Conservation (phyloP, 2,113 vertebrate species). For the Scartelaos histophorus region DNA sequence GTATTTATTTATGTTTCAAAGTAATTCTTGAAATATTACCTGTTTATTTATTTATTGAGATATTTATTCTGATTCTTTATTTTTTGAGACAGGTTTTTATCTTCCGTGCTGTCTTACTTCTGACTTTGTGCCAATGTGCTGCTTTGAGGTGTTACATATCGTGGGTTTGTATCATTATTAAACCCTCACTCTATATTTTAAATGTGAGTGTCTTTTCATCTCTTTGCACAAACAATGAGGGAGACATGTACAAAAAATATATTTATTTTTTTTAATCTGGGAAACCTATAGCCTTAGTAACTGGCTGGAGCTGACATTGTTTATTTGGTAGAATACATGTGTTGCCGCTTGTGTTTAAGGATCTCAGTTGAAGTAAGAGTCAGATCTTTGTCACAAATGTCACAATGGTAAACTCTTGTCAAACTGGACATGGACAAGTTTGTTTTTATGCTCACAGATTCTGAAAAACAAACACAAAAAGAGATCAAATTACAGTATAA, state of each 20-base stretch:
- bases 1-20: slow-evolving; percentile 79
- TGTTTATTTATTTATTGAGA: slow-evolving; percentile 84
- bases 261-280: neutral
- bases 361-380: slow-evolving; percentile 85
- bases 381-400: slow-evolving; percentile 81
- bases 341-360: slow-evolving; percentile 83
- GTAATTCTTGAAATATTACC: slow-evolving; percentile 80
- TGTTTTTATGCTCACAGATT: slow-evolving; percentile 7
- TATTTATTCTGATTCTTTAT: slow-evolving; percentile 83
- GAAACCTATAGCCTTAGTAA: neutral
- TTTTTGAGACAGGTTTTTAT: slow-evolving; percentile 82
- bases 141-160: slow-evolving; percentile 84
- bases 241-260: neutral
- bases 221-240: slow-evolving; percentile 23
- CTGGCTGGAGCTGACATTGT: neutral
- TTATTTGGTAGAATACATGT: slow-evolving; percentile 61
- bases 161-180: slow-evolving; percentile 85
- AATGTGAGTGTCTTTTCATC: slow-evolving; percentile 49
- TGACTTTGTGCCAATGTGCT: slow-evolving; percentile 84
- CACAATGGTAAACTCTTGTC: slow-evolving; percentile 80
- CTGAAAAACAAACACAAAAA: slow-evolving; percentile 37
- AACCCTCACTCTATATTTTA: slow-evolving; percentile 86
- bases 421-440: slow-evolving; percentile 56
- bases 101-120: slow-evolving; percentile 82
- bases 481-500: neutral